Percentiles rank a stretch among this genome's conserved stretches.
Evolutionary conservation across 2,888 invertebrate genomes (phyloP).

Genomic region (Sinodicranocentrus sp.): DNA sequence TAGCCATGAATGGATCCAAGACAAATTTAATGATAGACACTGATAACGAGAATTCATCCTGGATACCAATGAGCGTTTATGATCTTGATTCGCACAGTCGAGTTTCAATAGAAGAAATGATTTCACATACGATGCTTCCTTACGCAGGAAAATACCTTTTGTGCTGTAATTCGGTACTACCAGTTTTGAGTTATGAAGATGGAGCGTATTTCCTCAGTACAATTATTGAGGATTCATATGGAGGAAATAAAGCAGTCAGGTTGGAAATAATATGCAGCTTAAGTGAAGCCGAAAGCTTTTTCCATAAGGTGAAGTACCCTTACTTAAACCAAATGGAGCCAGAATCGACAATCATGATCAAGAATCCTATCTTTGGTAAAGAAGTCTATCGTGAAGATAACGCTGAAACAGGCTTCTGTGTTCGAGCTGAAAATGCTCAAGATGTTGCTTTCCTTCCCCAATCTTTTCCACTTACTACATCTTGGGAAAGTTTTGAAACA

Average conservation of each 20-base stretch:
- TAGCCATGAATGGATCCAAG: not conserved
- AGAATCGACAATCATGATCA: not conserved
- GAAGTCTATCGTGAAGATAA: no score
- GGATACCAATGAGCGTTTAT: not conserved
- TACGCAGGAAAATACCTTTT: conserved; percentile 6
- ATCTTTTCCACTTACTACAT: no score
- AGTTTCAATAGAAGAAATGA: conserved; percentile 10
- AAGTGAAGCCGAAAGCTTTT: conserved; percentile 13
- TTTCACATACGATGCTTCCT: not conserved
- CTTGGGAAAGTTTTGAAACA: no score
- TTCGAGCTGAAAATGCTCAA: not conserved
- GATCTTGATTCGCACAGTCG: no score
- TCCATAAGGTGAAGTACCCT: conserved; percentile 7
- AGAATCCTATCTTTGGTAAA: conserved; percentile 20
- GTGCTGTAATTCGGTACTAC: conserved; percentile 20
- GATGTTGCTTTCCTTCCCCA: conserved; percentile 12
- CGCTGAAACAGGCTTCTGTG: not conserved
- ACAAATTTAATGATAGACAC: not conserved
- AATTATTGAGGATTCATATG: conserved; percentile 12
- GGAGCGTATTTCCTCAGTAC: conserved; percentile 16
- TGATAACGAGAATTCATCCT: no score
- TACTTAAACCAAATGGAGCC: conserved; percentile 27
- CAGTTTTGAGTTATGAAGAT: conserved; percentile 14
- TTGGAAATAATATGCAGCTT: conserved; percentile 27
- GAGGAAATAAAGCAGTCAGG: not conserved